Conservation (phyloP, 2,888 invertebrate species). For the Sinotaia quadrata region DNA sequence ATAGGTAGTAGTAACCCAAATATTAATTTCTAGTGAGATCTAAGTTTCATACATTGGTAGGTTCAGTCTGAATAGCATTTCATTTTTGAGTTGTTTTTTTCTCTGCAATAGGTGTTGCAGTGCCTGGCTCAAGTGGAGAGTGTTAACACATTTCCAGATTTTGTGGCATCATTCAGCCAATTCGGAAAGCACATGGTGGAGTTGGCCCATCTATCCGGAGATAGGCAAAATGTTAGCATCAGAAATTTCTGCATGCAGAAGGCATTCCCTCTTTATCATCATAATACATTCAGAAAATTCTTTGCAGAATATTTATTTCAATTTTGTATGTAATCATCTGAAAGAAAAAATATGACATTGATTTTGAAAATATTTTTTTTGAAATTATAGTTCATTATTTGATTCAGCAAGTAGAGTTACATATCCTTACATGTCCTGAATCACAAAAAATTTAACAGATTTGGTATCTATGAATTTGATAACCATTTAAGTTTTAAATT, state of each 20-base stretch:
- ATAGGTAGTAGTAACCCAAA: too few species aligned
- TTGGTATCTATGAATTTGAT: too few species aligned
- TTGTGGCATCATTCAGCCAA: slow-evolving; percentile 97
- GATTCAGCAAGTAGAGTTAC: too few species aligned
- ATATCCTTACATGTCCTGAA: too few species aligned
- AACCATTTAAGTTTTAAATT: too few species aligned
- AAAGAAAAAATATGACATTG: neutral
- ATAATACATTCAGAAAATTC: neutral
- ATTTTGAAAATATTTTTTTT: neutral
- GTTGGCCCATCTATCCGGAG: slow-evolving; percentile 92
- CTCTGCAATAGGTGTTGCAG: slow-evolving; percentile 70
- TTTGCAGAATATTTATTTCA: neutral
- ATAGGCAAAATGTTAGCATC: slow-evolving; percentile 81
- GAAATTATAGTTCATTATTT: too few species aligned
- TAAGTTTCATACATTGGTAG: too few species aligned
- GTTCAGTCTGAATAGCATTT: too few species aligned
- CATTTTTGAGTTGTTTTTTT: too few species aligned
- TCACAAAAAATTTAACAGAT: too few species aligned
- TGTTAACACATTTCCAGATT: slow-evolving; percentile 82
- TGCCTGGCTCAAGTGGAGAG: slow-evolving; percentile 74
- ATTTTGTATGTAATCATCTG: neutral
- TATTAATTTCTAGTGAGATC: too few species aligned
- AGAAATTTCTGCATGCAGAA: neutral
- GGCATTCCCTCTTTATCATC: neutral
- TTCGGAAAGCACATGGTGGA: slow-evolving; percentile 99